A percentile compares a stretch with the other conserved stretches of the same genome.
Conservation (phyloP, 2,888 invertebrate genomes). For the Hipparchia sbordonii region DNA sequence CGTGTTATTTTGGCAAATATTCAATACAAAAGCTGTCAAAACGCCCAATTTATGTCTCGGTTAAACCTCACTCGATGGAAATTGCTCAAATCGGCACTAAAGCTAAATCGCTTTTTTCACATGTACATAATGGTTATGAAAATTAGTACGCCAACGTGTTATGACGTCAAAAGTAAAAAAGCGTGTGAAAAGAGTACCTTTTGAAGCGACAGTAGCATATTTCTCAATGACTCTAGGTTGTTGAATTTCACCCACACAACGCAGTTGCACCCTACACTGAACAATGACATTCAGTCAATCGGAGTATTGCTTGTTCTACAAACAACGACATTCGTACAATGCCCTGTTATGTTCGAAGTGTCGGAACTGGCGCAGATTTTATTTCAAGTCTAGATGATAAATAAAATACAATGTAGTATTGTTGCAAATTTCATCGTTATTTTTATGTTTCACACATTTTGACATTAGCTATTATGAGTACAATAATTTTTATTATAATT, state of each 20-base stretch:
- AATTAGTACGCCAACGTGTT: not conserved
- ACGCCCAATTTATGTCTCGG: too few species aligned
- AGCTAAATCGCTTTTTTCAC: not conserved
- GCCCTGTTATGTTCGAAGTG: constrained; percentile 8
- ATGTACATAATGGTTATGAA: not conserved
- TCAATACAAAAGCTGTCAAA: too few species aligned
- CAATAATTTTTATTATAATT: too few species aligned
- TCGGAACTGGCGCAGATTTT: constrained; percentile 8
- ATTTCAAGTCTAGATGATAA: not conserved
- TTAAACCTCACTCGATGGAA: too few species aligned
- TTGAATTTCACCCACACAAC: constrained; percentile 11
- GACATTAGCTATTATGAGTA: not conserved
- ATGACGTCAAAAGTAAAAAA: not conserved
- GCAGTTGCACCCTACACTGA: constrained; percentile 10
- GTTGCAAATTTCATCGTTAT: not conserved
- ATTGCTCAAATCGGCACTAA: too few species aligned
- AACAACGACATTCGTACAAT: constrained; percentile 19
- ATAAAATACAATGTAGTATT: not conserved
- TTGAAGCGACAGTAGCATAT: not conserved
- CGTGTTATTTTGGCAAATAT: too few species aligned
- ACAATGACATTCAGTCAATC: constrained; percentile 18
- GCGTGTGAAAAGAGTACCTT: not conserved
- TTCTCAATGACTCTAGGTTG: not conserved
- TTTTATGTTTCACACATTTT: not conserved
- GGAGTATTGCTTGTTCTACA: constrained; percentile 23